Evolutionary conservation across 1,140 invertebrate species (phyloP).

Genomic region (Gonatopus flavifemur): DNA sequence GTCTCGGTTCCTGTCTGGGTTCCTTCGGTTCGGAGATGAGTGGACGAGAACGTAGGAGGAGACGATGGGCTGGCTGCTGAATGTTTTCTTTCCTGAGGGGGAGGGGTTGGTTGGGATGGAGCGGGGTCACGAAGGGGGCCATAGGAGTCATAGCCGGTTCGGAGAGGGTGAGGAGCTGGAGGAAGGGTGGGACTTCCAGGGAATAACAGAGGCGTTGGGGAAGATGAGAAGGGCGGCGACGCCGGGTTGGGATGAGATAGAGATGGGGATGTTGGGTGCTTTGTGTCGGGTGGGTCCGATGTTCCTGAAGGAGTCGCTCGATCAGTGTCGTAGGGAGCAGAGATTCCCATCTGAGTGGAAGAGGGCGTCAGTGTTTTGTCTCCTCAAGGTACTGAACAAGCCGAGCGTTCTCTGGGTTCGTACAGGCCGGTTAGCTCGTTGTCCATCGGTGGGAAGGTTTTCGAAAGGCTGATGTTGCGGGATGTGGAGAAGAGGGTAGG

Average conservation of each 20-base stretch:
- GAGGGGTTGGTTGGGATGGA: background rate
- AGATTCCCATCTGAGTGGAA: conserved; percentile 18
- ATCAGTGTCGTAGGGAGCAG: conserved; percentile 1
- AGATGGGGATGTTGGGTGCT: background rate
- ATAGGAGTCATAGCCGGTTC: too few species aligned
- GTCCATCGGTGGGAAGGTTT: conserved; percentile 22
- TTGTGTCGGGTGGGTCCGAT: background rate
- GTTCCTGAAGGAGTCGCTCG: background rate
- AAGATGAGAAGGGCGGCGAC: background rate
- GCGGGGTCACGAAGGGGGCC: background rate
- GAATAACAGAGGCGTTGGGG: background rate
- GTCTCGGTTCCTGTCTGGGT: background rate
- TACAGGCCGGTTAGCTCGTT: conserved; percentile 26
- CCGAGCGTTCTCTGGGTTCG: conserved; percentile 7
- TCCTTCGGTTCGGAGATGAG: background rate
- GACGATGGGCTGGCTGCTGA: background rate
- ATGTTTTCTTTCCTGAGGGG: background rate
- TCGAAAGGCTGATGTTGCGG: conserved; percentile 21
- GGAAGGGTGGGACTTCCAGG: background rate
- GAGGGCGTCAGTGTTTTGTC: background rate
- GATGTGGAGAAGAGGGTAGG: background rate
- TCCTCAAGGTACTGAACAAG: conserved; percentile 18
- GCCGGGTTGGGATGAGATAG: background rate
- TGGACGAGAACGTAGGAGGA: background rate
- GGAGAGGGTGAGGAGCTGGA: background rate